Percentiles rank a stretch among this genome's conserved stretches.
Evolutionary conservation across 2,888 invertebrate genomes (phyloP).

Genomic region (Teleiodes luculella): DNA sequence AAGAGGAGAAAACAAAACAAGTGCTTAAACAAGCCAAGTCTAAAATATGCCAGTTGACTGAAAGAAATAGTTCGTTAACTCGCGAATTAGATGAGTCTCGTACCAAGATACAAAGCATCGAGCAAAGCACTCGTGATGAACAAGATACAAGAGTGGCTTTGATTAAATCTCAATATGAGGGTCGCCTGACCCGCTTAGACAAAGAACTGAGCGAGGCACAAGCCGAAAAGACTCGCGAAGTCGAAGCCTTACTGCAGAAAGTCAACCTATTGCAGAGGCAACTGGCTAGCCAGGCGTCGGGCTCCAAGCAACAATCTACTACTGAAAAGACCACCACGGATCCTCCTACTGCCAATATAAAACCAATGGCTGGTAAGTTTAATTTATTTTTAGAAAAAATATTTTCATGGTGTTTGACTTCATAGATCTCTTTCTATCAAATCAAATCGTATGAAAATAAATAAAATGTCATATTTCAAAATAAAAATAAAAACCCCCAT

Average conservation of each 20-base stretch:
- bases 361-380: conserved; percentile 90
- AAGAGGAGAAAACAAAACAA: conserved; percentile 82
- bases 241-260: conserved; percentile 85
- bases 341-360: conserved; percentile 92
- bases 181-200: conserved; percentile 82
- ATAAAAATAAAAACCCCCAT: too few relatives aligned
- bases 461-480: too few relatives aligned
- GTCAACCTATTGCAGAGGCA: conserved; percentile 84
- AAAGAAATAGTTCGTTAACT: conserved; percentile 80
- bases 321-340: conserved; percentile 78
- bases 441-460: too few relatives aligned
- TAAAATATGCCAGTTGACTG: conserved; percentile 85
- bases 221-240: conserved; percentile 80
- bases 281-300: conserved; percentile 83
- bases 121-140: conserved; percentile 75
- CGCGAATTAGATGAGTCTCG: conserved; percentile 79
- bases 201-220: conserved; percentile 84
- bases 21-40: conserved; percentile 86
- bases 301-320: conserved; percentile 80
- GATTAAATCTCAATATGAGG: conserved; percentile 84
- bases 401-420: too few relatives aligned
- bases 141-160: conserved; percentile 79
- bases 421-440: background rate
- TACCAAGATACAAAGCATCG: conserved; percentile 66
- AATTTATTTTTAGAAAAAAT: too few relatives aligned